Evolutionary conservation across 2,113 vertebrate genomes (phyloP).

Genomic region (Monarcha castaneiventris): DNA sequence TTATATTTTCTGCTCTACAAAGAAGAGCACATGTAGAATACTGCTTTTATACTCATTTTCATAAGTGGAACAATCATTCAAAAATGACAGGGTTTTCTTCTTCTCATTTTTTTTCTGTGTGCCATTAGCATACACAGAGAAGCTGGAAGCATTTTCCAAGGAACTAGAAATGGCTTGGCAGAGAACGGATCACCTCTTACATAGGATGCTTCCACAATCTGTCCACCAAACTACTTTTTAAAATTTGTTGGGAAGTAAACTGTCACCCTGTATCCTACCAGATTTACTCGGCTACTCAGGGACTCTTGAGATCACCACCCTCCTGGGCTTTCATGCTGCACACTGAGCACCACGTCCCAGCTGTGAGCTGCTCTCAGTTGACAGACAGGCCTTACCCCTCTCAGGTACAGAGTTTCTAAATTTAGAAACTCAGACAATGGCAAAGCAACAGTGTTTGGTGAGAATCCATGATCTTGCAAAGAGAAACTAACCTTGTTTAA

Average conservation of each 20-base stretch:
- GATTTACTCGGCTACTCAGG: not conserved
- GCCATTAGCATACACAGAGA: not conserved
- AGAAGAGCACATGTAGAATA: not conserved
- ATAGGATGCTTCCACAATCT: not conserved
- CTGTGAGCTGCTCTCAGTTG: not conserved
- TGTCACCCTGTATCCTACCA: not conserved
- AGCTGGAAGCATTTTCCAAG: not conserved
- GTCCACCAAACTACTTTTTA: not conserved
- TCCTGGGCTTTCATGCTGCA: fast-evolving
- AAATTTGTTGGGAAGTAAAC: not conserved
- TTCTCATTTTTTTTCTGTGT: not conserved
- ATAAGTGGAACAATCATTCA: conserved; percentile 1
- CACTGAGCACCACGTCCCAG: not conserved
- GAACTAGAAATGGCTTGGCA: not conserved
- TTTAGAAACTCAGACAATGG: conserved; percentile 35
- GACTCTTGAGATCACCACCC: not conserved
- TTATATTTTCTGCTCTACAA: not conserved
- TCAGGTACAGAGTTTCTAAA: not conserved
- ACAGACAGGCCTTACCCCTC: not conserved
- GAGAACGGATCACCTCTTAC: not conserved
- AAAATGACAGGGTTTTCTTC: not conserved
- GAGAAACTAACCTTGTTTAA: conserved; percentile 38
- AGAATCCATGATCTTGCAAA: not conserved
- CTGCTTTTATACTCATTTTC: not conserved
- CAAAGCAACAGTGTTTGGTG: conserved; percentile 3